A percentile compares a stretch with the other conserved stretches of the same genome.
Evolutionary conservation across 2,113 vertebrate species (phyloP).

Genomic region (Alexandromys fortis): DNA sequence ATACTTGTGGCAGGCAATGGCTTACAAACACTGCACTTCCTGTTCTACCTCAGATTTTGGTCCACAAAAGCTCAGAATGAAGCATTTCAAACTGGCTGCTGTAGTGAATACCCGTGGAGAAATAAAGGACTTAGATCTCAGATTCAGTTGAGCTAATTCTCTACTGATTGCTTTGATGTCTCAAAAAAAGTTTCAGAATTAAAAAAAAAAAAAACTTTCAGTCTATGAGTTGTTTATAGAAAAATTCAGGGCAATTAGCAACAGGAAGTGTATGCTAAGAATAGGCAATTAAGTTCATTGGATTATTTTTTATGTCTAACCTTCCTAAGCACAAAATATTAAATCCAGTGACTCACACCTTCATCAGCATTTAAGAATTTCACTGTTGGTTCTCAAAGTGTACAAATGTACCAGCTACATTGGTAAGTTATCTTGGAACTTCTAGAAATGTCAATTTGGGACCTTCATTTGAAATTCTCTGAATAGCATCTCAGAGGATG

Average conservation of each 20-base stretch:
- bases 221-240: slow-evolving; percentile 66
- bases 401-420: neutral
- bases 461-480: neutral
- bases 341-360: slow-evolving; percentile 71
- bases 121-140: slow-evolving; percentile 33
- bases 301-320: slow-evolving; percentile 81
- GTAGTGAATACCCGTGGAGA: neutral
- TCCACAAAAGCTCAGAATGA: neutral
- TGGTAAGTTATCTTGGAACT: neutral
- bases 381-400: neutral
- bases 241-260: slow-evolving; percentile 79
- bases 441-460: neutral
- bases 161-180: slow-evolving; percentile 34
- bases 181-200: neutral
- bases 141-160: slow-evolving; percentile 2
- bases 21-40: neutral
- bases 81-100: neutral
- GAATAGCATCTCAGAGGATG: neutral
- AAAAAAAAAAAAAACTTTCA: slow-evolving; percentile 59
- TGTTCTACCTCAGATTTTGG: neutral
- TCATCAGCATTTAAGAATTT: neutral
- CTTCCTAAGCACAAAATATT: slow-evolving; percentile 79
- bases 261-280: slow-evolving; percentile 66
- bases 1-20: neutral
- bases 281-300: slow-evolving; percentile 79